A percentile compares a stretch with the other conserved stretches of the same genome.
Conservation (phyloP, 1,140 invertebrate genomes). For the Saccostrea cuccullata region DNA sequence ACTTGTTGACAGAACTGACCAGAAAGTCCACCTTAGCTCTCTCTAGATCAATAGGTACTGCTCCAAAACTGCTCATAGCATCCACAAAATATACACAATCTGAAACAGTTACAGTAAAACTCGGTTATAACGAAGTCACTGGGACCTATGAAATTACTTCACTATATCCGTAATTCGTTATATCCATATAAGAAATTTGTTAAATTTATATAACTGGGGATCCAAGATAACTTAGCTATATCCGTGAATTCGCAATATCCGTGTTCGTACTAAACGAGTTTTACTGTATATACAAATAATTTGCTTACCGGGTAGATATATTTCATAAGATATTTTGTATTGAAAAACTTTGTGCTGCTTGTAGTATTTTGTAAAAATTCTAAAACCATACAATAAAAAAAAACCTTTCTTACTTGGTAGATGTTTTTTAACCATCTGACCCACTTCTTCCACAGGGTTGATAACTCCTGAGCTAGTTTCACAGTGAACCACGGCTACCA, state of each 20-base stretch:
- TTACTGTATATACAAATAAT: not conserved
- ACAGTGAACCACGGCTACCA: slow-evolving; percentile 79
- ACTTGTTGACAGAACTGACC: slow-evolving; percentile 81
- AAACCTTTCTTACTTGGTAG: slow-evolving; percentile 67
- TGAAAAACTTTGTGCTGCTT: not conserved
- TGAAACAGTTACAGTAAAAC: slow-evolving; percentile 62
- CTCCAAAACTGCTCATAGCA: slow-evolving; percentile 82
- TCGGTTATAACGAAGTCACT: too few species aligned
- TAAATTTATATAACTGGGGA: too few species aligned
- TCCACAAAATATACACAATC: slow-evolving; percentile 79
- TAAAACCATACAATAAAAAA: not conserved
- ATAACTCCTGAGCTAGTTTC: slow-evolving; percentile 80
- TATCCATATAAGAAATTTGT: too few species aligned
- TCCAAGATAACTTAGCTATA: too few species aligned
- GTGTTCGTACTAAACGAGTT: too few species aligned
- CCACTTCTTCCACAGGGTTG: slow-evolving; percentile 79
- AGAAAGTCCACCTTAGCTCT: slow-evolving; percentile 76
- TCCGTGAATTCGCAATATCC: too few species aligned
- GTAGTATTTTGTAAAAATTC: not conserved
- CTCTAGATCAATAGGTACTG: slow-evolving; percentile 77
- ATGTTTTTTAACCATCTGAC: slow-evolving; percentile 73
- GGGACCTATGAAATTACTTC: too few species aligned
- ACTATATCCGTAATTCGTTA: too few species aligned
- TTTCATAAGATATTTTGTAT: not conserved
- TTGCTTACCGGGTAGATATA: not conserved